These are phyloP conservation scores for Schlechtendalia chinensis DNA, from an alignment of 1,140 invertebrate species.

Conservation along the genomic window DNA sequence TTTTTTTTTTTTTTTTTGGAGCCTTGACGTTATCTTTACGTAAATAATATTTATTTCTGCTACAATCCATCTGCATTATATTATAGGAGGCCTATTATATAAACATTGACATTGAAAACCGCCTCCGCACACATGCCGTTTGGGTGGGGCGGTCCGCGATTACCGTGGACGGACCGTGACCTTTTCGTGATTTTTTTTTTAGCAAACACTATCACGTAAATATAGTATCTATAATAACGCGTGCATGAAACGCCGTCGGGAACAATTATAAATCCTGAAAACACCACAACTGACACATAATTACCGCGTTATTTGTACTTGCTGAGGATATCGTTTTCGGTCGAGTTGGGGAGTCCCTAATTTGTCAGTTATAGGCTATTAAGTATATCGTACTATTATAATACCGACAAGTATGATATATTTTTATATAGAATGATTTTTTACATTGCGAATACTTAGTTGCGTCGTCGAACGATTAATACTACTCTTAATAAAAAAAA, in stretches of 20 bases:
- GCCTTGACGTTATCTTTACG: too few species aligned
- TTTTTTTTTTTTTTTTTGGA: too few species aligned
- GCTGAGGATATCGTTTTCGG: neutral
- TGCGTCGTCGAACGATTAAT: too few species aligned
- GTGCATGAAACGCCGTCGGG: conserved; percentile 11
- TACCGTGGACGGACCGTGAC: neutral
- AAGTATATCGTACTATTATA: too few species aligned
- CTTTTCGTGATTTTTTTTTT: neutral
- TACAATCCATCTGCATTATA: too few species aligned
- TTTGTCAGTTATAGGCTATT: too few species aligned
- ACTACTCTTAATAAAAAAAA: too few species aligned
- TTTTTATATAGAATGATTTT: too few species aligned
- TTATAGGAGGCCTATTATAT: too few species aligned
- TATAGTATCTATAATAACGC: neutral
- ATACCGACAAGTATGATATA: too few species aligned
- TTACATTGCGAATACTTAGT: too few species aligned
- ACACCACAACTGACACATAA: neutral
- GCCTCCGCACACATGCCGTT: neutral
- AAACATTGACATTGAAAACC: neutral
- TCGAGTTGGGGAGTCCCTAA: neutral
- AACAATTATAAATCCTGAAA: conserved; percentile 16
- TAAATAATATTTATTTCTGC: too few species aligned
- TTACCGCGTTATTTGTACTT: conserved; percentile 2
- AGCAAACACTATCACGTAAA: neutral
- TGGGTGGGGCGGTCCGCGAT: neutral